These are phyloP conservation scores for Drosophila recens DNA, from an alignment of 2,888 invertebrate genomes.

Conservation along the genomic window DNA sequence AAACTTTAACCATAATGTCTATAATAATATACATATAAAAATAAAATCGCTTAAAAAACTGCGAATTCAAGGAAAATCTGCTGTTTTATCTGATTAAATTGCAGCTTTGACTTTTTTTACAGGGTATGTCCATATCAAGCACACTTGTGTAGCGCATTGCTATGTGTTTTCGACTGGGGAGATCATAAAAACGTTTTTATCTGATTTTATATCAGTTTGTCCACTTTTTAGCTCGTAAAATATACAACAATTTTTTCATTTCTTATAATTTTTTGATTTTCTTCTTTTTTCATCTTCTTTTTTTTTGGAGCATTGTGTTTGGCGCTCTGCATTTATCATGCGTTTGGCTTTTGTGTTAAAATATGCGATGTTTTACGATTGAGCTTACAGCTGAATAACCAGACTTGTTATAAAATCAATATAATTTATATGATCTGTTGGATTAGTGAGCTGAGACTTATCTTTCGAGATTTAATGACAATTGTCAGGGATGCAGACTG, in stretches of 20 bases:
- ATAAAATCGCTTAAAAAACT: background rate
- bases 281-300: conserved; percentile 17
- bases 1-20: background rate
- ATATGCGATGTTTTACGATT: conserved; percentile 55
- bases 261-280: conserved; percentile 22
- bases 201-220: conserved; percentile 57
- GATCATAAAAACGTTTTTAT: conserved; percentile 63
- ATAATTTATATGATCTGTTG: conserved; percentile 46
- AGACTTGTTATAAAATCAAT: conserved; percentile 55
- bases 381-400: conserved; percentile 33
- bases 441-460: conserved; percentile 20
- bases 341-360: conserved; percentile 53
- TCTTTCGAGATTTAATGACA: conserved; percentile 7
- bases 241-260: conserved; percentile 36
- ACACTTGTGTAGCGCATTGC: background rate
- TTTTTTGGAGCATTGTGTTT: conserved; percentile 24
- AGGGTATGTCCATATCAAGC: conserved; percentile 10
- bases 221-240: conserved; percentile 69
- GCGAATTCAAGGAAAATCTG: background rate
- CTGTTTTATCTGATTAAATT: background rate
- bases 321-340: conserved; percentile 65
- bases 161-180: conserved; percentile 21
- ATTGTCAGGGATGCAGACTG: background rate
- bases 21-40: too few relatives aligned
- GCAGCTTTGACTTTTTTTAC: background rate